Base-by-base conservation (phyloP, 2,797 vertebrate species). In the Myotis myotis region DNA sequence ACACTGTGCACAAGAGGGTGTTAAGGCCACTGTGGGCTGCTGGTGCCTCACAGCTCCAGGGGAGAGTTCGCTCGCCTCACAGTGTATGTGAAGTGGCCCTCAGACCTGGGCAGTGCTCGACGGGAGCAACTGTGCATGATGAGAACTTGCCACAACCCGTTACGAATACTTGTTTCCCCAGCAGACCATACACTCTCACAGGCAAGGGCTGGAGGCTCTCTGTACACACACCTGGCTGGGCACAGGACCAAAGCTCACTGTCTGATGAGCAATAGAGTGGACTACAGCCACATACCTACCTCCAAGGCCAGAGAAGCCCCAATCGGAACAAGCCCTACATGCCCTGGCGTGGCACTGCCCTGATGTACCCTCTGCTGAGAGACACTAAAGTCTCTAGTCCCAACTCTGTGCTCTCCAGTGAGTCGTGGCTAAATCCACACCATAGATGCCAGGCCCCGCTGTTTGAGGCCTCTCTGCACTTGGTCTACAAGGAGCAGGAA, bases 71-170 rank as follows among this genome's bases (percentile, higher is more conserved):
- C 7, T 84, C 28, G 28, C 13, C 51, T 93, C 64, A 25, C 1
- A 4, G 55, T 25, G 66, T 5, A 3, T 6, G 51, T 28, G 60
- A 66, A 28, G 19, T 6, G 0, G 49, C 8, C 64, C 83, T 51
- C 9, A 23, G 53, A 53, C 22, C 0, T 25, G 75, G 66, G 41
- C 68, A 68, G 86, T 82, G n/a, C 47, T 41, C 80, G 33, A 41
- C 8, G 28, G 9, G 12, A 49, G 33, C 81, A 71, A 41, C 80
- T 30, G 87, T 0, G 0, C 33, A 2, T 1, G 84, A 36, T 0
- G 10, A 49, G 28, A 11, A 9, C 64, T 17, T 51, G 23, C n/a
- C 36, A 74, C 23, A 3, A 4, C 17, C n/a, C 36, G 20, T 49
- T 28, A 44, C 8, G 60, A 38, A 49, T 28, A 16, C 72, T n/a